phyloP scores from a whole-genome alignment of 64 coral and sea anemone species.

The Montipora efflorescens region DNA sequence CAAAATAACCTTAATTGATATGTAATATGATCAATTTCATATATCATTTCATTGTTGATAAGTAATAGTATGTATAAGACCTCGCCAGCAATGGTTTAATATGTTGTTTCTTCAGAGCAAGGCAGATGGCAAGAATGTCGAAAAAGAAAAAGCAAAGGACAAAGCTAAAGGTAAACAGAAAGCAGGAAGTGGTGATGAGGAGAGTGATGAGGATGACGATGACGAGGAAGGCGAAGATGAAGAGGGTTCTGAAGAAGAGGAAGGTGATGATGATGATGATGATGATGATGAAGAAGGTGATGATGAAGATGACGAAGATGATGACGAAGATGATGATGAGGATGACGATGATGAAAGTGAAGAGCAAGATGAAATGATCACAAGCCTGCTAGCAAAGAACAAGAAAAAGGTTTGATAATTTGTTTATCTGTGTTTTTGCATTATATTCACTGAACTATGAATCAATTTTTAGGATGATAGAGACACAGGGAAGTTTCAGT shows the following conservation, averaged over 20 bases:
- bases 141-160: neutral
- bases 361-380: conserved; percentile 47
- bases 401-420: conserved; percentile 31
- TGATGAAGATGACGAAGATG: conserved; percentile 2
- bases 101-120: neutral
- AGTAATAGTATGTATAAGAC: too few relatives aligned
- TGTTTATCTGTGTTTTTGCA: neutral
- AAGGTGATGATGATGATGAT: neutral
- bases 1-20: too few relatives aligned
- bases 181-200: conserved; percentile 23
- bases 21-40: too few relatives aligned
- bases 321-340: conserved; percentile 23
- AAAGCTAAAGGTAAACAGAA: neutral
- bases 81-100: neutral
- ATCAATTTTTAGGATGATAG: too few relatives aligned
- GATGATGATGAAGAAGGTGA: conserved; percentile 5
- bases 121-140: neutral
- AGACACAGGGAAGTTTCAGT: too few relatives aligned
- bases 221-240: conserved; percentile 55
- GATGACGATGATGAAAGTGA: conserved; percentile 37
- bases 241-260: neutral
- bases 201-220: conserved; percentile 13
- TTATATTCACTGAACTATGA: too few relatives aligned
- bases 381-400: conserved; percentile 37
- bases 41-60: too few relatives aligned